Base-by-base conservation (phyloP, 2,797 vertebrate species). In the Sphaeramia orbicularis region DNA sequence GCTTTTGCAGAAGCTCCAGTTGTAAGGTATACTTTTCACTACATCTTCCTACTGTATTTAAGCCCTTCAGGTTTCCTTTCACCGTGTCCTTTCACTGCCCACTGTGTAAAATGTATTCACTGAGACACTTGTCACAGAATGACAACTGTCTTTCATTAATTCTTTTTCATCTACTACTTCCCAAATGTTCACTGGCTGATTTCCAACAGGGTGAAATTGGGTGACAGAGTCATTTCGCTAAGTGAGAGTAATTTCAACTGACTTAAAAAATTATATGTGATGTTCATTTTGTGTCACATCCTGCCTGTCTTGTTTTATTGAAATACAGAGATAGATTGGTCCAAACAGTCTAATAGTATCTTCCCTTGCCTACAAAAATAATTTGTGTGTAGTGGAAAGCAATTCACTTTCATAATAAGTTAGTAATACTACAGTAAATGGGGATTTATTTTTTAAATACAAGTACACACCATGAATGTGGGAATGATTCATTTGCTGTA, bases 221-320 rank as follows among this genome's bases (percentile, higher is more conserved):
- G 65, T 37, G 73, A 76, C 70, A 67, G 45, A 78, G 62, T 77
- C 21, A 86, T 86, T 73, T 66, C 9, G 43, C 51, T 62, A 74
- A 83, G 71, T 85, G 65, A 78, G 47, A 75, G 62, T 65, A 43
- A 74, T 83, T 78, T 69, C 18, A 48, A 10, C 37, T 1, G 65
- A 61, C 52, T 62, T 43, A 2, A 55, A 41, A 53, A 61, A 43
- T 15, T 1, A 37, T 14, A 6, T 16, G 32, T 19, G 27, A 24
- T 66, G 50, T 36, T 75, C 36, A 24, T 52, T 52, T 42, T 44
- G 11, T 60, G 44, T 18, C 4, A 8, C 57, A 54, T 51, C 48
- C 30, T 16, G 45, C 43, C 49, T 47, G 16, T 63, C 47, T 53
- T 12, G 21, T 44, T 12, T 69, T 45, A 52, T 52, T 66, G 52